Percentiles rank a stretch among this genome's conserved stretches.
These are phyloP conservation scores for Epizoanthus illoricatus DNA, from an alignment of 92 coral and sea anemone species.

Conservation along the genomic window DNA sequence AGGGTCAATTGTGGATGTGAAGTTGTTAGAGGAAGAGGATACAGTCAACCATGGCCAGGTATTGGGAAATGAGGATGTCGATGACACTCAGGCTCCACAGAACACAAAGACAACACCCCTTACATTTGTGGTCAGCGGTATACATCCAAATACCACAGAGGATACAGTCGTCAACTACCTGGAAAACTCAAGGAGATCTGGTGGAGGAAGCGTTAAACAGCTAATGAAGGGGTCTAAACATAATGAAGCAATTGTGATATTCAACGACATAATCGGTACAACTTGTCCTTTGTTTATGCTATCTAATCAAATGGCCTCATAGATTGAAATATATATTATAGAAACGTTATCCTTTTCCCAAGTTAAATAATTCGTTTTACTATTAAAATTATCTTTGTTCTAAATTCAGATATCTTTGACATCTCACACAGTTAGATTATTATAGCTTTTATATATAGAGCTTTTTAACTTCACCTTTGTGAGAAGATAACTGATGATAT, in stretches of 20 bases:
- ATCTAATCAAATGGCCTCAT: no score
- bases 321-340: no score
- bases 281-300: neutral
- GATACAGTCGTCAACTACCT: conserved; percentile 57
- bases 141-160: conserved; percentile 47
- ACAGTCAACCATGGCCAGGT: neutral
- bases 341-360: no score
- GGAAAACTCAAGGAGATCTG: conserved; percentile 45
- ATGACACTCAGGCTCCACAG: neutral
- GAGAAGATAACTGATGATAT: no score
- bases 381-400: no score
- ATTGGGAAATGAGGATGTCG: neutral
- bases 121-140: conserved; percentile 58
- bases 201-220: conserved; percentile 33
- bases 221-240: neutral
- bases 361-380: no score
- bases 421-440: no score
- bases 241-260: neutral
- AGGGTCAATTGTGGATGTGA: conserved; percentile 18
- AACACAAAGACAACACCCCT: neutral
- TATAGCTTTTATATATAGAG: no score
- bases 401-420: no score
- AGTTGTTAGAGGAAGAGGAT: conserved; percentile 22
- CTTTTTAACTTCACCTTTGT: no score
- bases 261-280: conserved; percentile 8